Percentiles rank a stretch among this genome's conserved stretches.
These are phyloP conservation scores for Marasmarcha lunaedactyla DNA, from an alignment of 2,888 invertebrate species.

Conservation along the genomic window DNA sequence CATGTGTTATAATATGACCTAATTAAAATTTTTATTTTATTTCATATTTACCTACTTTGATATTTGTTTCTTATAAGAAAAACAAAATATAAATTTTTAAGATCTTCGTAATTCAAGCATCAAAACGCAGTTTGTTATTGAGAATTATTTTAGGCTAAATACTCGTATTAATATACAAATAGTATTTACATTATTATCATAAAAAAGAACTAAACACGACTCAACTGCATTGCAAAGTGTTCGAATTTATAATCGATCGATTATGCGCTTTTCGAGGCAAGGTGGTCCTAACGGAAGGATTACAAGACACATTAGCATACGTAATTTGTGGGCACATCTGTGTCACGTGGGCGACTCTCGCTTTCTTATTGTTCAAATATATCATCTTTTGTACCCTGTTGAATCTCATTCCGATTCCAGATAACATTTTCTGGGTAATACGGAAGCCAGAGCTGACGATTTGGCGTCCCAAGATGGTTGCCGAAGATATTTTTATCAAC, in stretches of 20 bases:
- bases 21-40: too few species aligned
- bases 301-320: constrained; percentile 60
- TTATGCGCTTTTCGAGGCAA: constrained; percentile 35
- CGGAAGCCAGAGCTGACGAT: constrained; percentile 33
- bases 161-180: too few species aligned
- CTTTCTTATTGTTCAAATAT: constrained; percentile 50
- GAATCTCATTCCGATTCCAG: constrained; percentile 26
- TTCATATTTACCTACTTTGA: too few species aligned
- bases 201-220: too few species aligned
- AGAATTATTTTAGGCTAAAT: too few species aligned
- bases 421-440: constrained; percentile 31
- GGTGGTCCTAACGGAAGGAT: constrained; percentile 63
- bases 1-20: too few species aligned
- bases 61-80: too few species aligned
- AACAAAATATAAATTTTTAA: too few species aligned
- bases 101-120: too few species aligned
- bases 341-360: constrained; percentile 42
- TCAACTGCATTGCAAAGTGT: constrained; percentile 30
- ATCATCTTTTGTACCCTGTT: constrained; percentile 26
- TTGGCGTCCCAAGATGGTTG: constrained; percentile 26
- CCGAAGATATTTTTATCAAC: constrained; percentile 25
- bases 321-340: constrained; percentile 59
- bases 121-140: too few species aligned
- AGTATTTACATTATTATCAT: too few species aligned
- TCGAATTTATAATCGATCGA: constrained; percentile 44